phyloP scores from a whole-genome alignment of 2,113 vertebrate genomes.

The Hiodon tergisus region DNA sequence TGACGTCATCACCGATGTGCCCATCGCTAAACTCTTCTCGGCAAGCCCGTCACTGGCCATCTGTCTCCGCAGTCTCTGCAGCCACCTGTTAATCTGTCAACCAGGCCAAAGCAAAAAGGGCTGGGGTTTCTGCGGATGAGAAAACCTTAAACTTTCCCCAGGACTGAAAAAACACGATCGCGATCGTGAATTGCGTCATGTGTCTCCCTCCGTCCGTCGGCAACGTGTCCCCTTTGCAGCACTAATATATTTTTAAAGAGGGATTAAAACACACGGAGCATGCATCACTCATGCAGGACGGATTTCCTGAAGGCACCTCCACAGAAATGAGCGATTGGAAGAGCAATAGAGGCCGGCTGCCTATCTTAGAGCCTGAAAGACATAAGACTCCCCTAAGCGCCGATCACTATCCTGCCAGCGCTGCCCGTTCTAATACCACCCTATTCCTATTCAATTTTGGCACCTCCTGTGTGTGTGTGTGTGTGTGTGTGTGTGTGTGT shows the following conservation, averaged over 20 bases:
- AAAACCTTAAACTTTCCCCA: neutral
- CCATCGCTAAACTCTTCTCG: neutral
- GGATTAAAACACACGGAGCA: constrained; percentile 19
- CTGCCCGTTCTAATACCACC: neutral
- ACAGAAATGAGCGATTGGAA: constrained; percentile 43
- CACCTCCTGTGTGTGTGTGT: neutral
- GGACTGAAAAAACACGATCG: neutral
- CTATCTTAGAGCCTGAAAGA: constrained; percentile 22
- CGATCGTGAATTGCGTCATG: neutral
- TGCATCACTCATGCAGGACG: constrained; percentile 28
- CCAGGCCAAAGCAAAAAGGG: neutral
- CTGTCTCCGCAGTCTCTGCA: neutral
- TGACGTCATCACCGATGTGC: neutral
- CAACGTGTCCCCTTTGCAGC: neutral
- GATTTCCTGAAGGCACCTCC: constrained; percentile 11
- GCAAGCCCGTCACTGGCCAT: neutral
- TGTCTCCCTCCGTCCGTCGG: neutral
- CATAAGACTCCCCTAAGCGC: constrained; percentile 33
- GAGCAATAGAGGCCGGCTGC: constrained; percentile 32
- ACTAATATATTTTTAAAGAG: constrained; percentile 25
- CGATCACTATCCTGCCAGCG: neutral
- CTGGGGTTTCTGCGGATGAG: neutral
- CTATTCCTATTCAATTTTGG: neutral
- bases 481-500: too few species aligned
- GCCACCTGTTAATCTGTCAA: neutral